Evolutionary conservation across 1,140 invertebrate genomes (phyloP).

Genomic region (Hormaphis cornu): DNA sequence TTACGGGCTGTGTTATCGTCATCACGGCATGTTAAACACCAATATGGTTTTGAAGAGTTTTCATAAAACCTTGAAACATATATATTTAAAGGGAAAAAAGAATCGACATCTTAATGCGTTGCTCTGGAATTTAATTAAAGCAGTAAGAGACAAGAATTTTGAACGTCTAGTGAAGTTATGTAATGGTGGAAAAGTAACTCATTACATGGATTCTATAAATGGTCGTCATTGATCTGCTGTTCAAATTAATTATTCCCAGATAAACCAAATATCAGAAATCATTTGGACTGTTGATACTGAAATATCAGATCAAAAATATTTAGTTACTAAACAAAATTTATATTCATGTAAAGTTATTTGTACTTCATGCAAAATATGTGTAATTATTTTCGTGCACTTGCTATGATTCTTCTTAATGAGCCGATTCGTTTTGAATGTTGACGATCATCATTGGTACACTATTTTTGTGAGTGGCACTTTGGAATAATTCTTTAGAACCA

Average conservation of each 20-base stretch:
- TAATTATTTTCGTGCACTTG: too few species aligned
- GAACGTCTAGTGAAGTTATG: neutral
- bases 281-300: neutral
- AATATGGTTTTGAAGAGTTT: conserved; percentile 34
- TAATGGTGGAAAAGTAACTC: neutral
- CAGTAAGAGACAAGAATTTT: neutral
- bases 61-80: too few species aligned
- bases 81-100: neutral
- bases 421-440: too few species aligned
- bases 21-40: conserved; percentile 17
- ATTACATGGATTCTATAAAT: neutral
- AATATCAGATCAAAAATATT: neutral
- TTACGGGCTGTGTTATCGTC: too few species aligned
- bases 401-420: too few species aligned
- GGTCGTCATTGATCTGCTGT: neutral
- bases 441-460: too few species aligned
- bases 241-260: neutral
- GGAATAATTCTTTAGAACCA: too few species aligned
- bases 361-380: too few species aligned
- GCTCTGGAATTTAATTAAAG: neutral
- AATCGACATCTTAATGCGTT: neutral
- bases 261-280: neutral
- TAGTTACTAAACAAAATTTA: neutral
- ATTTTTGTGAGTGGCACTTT: too few species aligned
- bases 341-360: neutral